These are phyloP conservation scores for Erpornis zantholeuca DNA, from an alignment of 2,113 vertebrate species.

Conservation along the genomic window DNA sequence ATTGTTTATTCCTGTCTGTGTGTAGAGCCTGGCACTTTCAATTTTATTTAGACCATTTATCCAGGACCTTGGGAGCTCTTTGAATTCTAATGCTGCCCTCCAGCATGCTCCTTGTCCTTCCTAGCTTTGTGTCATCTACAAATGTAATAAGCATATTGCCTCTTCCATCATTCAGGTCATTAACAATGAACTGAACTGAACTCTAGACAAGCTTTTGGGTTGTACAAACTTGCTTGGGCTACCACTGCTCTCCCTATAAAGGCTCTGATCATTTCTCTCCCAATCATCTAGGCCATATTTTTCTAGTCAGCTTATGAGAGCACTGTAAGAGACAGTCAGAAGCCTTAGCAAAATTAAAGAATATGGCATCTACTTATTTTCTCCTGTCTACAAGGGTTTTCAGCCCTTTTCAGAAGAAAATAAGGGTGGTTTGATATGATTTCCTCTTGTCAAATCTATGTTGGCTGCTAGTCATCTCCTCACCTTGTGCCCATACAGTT, in stretches of 20 bases:
- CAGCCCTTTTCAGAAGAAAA: neutral
- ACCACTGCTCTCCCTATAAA: neutral
- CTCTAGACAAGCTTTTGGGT: neutral
- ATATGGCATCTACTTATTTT: neutral
- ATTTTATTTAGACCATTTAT: conserved; percentile 50
- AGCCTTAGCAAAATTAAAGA: neutral
- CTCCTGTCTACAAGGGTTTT: neutral
- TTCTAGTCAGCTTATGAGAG: neutral
- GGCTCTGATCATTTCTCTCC: neutral
- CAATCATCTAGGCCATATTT: neutral
- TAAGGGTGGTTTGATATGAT: neutral
- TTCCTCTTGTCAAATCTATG: neutral
- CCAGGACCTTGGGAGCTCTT: neutral
- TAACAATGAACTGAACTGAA: neutral
- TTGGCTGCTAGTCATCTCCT: neutral
- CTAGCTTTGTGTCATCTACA: neutral
- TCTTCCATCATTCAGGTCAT: conserved; percentile 14
- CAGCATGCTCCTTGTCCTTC: neutral
- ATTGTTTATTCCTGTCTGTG: neutral
- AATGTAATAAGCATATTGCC: conserved; percentile 15
- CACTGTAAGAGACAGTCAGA: neutral
- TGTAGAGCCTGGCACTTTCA: neutral
- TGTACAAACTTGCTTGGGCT: neutral
- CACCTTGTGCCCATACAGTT: neutral
- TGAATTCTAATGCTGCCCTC: conserved; percentile 55